phyloP scores from a whole-genome alignment of 2,888 invertebrate genomes.

The Ormyrus pomaceus region DNA sequence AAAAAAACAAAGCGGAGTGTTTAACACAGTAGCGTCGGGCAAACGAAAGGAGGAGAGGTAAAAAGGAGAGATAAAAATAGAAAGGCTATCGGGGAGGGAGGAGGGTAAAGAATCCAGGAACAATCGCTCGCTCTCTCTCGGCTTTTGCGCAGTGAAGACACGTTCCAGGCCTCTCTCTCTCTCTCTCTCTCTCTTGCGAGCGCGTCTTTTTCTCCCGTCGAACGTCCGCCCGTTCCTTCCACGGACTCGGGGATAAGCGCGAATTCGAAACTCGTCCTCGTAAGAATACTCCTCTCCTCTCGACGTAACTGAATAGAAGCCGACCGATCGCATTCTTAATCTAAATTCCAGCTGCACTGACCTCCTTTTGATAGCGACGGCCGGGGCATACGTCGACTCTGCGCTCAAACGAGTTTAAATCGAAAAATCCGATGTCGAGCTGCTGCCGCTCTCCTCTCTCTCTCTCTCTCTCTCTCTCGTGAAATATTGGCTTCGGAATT shows the following conservation, averaged over 20 bases:
- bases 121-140: neutral
- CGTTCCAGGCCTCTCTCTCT: conserved; percentile 16
- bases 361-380: conserved; percentile 42
- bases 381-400: conserved; percentile 43
- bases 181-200: no score
- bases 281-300: conserved; percentile 39
- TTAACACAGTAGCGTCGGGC: neutral
- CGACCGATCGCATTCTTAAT: conserved; percentile 54
- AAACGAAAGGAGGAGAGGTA: neutral
- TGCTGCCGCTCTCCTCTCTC: neutral
- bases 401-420: conserved; percentile 34
- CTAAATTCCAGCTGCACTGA: conserved; percentile 54
- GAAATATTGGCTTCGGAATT: conserved; percentile 11
- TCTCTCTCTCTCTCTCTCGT: no score
- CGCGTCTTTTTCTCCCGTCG: neutral
- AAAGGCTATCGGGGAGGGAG: no score
- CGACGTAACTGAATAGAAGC: conserved; percentile 42
- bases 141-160: conserved; percentile 46
- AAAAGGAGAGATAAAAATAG: neutral
- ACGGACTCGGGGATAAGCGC: conserved; percentile 18
- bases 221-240: conserved; percentile 43
- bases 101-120: conserved; percentile 23
- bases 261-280: conserved; percentile 51
- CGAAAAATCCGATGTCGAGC: conserved; percentile 29
- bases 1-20: neutral